Conservation (phyloP, 2,113 vertebrate genomes). For the Symphodus melops region DNA sequence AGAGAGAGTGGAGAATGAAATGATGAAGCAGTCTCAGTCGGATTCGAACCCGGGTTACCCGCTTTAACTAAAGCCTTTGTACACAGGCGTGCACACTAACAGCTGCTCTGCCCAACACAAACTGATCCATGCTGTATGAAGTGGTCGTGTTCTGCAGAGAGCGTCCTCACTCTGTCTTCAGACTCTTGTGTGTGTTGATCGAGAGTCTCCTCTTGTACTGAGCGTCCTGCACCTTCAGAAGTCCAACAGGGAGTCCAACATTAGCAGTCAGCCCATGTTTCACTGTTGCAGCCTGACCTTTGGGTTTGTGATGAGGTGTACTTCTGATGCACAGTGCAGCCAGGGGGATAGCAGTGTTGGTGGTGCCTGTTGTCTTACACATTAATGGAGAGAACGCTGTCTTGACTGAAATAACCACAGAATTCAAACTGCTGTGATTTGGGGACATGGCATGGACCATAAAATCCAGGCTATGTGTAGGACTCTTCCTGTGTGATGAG, state of each 20-base stretch:
- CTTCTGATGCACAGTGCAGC: constrained; percentile 1
- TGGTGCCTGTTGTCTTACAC: too few relatives aligned
- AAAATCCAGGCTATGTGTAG: too few relatives aligned
- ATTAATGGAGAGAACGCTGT: neutral
- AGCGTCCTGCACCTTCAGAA: neutral
- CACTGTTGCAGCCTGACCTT: constrained; percentile 41
- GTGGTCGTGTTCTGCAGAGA: neutral
- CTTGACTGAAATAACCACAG: neutral
- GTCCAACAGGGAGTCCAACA: neutral
- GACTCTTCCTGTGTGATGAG: too few relatives aligned
- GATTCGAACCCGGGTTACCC: too few relatives aligned
- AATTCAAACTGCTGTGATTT: neutral
- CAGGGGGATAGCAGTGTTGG: neutral
- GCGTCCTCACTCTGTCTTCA: neutral
- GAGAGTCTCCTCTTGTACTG: neutral
- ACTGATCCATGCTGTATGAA: too few relatives aligned
- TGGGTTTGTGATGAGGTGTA: constrained; percentile 41
- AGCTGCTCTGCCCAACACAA: too few relatives aligned
- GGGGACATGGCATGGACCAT: too few relatives aligned
- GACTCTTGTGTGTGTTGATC: neutral
- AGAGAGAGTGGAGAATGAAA: too few relatives aligned
- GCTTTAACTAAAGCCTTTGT: too few relatives aligned
- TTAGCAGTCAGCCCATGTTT: constrained; percentile 17
- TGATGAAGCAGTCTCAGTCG: too few relatives aligned
- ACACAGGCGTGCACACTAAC: too few relatives aligned